phyloP scores from a whole-genome alignment of 2,113 vertebrate genomes.

The Cariama cristata region DNA sequence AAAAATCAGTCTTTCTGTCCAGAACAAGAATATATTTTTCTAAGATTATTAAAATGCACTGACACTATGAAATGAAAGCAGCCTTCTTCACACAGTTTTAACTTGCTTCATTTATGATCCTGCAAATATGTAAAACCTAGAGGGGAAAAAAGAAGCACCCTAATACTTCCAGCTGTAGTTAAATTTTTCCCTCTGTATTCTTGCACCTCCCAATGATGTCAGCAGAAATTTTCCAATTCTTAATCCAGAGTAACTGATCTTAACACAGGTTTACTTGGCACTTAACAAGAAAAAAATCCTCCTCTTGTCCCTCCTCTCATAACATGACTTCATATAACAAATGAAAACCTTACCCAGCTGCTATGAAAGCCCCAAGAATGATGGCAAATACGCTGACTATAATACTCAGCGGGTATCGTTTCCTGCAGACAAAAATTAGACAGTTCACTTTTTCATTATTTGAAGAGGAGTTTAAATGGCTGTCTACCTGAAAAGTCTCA shows the following conservation, averaged over 20 bases:
- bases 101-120: background rate
- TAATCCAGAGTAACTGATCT: background rate
- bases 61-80: background rate
- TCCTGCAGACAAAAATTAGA: constrained; percentile 77
- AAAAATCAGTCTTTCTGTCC: background rate
- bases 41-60: background rate
- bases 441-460: constrained; percentile 1
- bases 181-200: background rate
- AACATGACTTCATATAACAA: background rate
- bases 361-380: constrained; percentile 87
- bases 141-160: background rate
- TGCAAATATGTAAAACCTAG: background rate
- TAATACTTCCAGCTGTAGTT: background rate
- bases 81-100: background rate
- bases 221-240: background rate
- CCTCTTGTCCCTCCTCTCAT: background rate
- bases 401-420: constrained; percentile 79
- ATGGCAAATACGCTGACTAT: constrained; percentile 84
- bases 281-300: constrained; percentile 25
- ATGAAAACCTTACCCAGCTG: constrained; percentile 85
- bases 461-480: background rate
- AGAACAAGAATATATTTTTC: background rate
- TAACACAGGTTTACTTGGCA: background rate
- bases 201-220: background rate
- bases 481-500: background rate